Evolutionary conservation across 2,797 vertebrate genomes (phyloP).

Genomic region (Helostoma temminkii): DNA sequence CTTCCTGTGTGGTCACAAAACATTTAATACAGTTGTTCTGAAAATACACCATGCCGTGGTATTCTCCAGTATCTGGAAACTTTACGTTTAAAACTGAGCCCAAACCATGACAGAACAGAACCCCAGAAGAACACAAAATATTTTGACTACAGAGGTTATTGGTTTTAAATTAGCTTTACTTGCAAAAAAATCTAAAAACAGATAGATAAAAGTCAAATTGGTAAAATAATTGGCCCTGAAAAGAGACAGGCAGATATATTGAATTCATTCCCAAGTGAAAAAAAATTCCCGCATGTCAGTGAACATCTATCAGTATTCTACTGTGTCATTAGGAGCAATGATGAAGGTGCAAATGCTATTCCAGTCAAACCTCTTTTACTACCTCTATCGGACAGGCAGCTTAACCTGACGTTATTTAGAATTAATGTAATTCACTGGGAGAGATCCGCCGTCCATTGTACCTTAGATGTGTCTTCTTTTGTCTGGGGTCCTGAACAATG

Average conservation of each 20-base stretch:
- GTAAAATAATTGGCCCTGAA: conserved; percentile 36
- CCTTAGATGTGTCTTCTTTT: conserved; percentile 85
- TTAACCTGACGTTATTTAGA: conserved; percentile 80
- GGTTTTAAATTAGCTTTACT: conserved; percentile 24
- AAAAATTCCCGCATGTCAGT: conserved; percentile 20
- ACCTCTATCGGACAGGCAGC: conserved; percentile 69
- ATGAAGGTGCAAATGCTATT: conserved; percentile 74
- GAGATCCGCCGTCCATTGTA: conserved; percentile 83
- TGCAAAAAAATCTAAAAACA: conserved; percentile 33
- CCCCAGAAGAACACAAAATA: too few species aligned
- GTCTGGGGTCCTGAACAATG: conserved; percentile 83
- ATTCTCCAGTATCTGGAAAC: too few species aligned
- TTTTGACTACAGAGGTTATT: too few species aligned
- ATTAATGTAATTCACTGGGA: conserved; percentile 84
- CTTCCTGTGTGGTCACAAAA: too few species aligned
- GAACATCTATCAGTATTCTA: conserved; percentile 63
- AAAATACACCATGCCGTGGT: too few species aligned
- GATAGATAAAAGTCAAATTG: conserved; percentile 17
- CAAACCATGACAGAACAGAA: too few species aligned
- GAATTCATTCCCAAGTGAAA: conserved; percentile 40
- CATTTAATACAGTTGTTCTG: too few species aligned
- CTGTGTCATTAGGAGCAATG: conserved; percentile 73
- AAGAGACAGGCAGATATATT: conserved; percentile 45
- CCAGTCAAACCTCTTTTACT: conserved; percentile 65
- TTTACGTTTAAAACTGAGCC: too few species aligned